Conservation (phyloP, 2,888 invertebrate species). For the Ophonus ardosiacus region DNA sequence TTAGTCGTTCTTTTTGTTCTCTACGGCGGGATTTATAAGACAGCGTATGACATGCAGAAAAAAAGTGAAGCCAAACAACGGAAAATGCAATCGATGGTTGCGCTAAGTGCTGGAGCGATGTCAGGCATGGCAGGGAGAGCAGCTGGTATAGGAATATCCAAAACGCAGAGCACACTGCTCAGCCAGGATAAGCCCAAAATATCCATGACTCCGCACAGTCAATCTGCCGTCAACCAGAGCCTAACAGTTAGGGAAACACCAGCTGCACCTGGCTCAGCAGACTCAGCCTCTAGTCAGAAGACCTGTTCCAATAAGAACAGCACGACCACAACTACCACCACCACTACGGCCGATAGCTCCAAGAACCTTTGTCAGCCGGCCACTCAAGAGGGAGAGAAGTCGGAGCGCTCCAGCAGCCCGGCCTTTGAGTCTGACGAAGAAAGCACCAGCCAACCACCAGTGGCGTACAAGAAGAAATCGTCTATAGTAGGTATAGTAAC, state of each 20-base stretch:
- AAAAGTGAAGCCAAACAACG: conserved; percentile 97
- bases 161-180: conserved; percentile 83
- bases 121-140: conserved; percentile 93
- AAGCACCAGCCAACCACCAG: conserved; percentile 78
- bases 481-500: conserved; percentile 84
- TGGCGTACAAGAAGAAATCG: conserved; percentile 73
- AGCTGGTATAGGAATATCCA: conserved; percentile 90
- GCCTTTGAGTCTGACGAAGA: conserved; percentile 98
- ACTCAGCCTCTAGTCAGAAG: conserved; percentile 81
- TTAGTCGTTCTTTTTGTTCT: conserved; percentile 95
- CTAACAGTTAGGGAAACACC: conserved; percentile 71
- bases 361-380: conserved; percentile 71
- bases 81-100: conserved; percentile 97
- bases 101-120: conserved; percentile 92
- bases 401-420: conserved; percentile 92
- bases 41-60: conserved; percentile 97
- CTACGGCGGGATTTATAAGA: conserved; percentile 98
- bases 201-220: conserved; percentile 70
- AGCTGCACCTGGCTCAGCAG: conserved; percentile 75
- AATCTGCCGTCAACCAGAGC: conserved; percentile 70
- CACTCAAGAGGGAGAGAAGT: conserved; percentile 80
- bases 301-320: conserved; percentile 80
- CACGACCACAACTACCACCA: conserved; percentile 79
- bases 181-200: conserved; percentile 85
- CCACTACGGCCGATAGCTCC: conserved; percentile 71